Conservation (phyloP, 2,113 vertebrate species). For the Tragelaphus buxtoni region DNA sequence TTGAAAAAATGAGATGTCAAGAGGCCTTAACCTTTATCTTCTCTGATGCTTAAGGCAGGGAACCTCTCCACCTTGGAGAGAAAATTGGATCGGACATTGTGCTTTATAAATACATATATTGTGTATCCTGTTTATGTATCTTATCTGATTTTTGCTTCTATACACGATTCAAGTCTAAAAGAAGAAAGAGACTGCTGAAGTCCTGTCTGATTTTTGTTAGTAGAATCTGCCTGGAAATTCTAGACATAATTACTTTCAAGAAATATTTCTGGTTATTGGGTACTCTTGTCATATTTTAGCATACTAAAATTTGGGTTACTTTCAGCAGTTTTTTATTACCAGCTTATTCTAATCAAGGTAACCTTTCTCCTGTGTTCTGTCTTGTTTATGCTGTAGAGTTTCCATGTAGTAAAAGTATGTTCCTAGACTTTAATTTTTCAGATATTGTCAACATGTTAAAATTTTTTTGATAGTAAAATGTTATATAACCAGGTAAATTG, state of each 20-base stretch:
- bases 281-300: conserved; percentile 43
- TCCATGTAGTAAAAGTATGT: neutral
- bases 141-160: neutral
- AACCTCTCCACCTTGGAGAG: neutral
- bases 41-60: neutral
- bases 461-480: conserved; percentile 42
- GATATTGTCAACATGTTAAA: conserved; percentile 47
- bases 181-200: neutral
- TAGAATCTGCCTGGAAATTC: conserved; percentile 38
- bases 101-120: neutral
- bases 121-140: neutral
- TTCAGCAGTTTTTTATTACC: conserved; percentile 49
- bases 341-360: conserved; percentile 58
- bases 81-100: neutral
- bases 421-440: conserved; percentile 32
- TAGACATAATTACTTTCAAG: conserved; percentile 15
- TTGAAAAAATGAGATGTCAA: neutral
- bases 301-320: conserved; percentile 3
- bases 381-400: conserved; percentile 36
- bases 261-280: conserved; percentile 42
- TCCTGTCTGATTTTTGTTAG: neutral
- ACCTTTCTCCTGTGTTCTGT: conserved; percentile 31
- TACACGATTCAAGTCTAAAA: neutral
- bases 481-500: conserved; percentile 50
- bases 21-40: neutral